phyloP scores from a whole-genome alignment of 2,888 invertebrate genomes.

The Horisme vitalbata region DNA sequence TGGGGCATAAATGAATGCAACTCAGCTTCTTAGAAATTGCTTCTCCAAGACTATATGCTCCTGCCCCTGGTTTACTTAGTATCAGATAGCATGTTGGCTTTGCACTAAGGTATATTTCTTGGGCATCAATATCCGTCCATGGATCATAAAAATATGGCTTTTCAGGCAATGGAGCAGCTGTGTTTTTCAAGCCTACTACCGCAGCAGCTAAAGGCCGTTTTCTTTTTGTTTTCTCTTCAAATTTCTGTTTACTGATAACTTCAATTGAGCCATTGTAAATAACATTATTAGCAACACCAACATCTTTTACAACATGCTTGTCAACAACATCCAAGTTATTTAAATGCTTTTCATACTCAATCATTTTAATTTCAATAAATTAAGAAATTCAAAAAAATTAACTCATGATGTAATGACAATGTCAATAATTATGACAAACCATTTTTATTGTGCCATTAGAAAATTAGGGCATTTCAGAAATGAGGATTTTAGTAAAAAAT shows the following conservation, averaged over 20 bases:
- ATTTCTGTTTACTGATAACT: conserved; percentile 14
- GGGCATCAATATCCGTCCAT: conserved; percentile 80
- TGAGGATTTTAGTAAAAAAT: conserved; percentile 3
- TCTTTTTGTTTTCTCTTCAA: conserved; percentile 22
- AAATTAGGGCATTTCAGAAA: background rate
- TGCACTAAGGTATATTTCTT: conserved; percentile 68
- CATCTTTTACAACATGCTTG: conserved; percentile 43
- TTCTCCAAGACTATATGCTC: conserved; percentile 78
- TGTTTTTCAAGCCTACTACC: conserved; percentile 64
- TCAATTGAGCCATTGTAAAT: conserved; percentile 46
- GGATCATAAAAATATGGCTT: conserved; percentile 46
- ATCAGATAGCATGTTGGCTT: conserved; percentile 83
- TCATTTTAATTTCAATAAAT: conserved; percentile 38
- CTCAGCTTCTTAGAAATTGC: conserved; percentile 80
- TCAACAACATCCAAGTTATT: conserved; percentile 49
- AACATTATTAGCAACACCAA: conserved; percentile 42
- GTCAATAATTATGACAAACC: conserved; percentile 18
- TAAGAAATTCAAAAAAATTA: conserved; percentile 7
- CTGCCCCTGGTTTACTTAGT: conserved; percentile 83
- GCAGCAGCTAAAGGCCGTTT: conserved; percentile 56
- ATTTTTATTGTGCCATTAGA: background rate
- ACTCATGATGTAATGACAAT: conserved; percentile 9
- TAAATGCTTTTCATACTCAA: conserved; percentile 43
- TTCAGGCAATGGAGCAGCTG: conserved; percentile 50
- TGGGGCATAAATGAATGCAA: conserved; percentile 83